Conservation (phyloP, 2,888 invertebrate species). For the Muscina levida region DNA sequence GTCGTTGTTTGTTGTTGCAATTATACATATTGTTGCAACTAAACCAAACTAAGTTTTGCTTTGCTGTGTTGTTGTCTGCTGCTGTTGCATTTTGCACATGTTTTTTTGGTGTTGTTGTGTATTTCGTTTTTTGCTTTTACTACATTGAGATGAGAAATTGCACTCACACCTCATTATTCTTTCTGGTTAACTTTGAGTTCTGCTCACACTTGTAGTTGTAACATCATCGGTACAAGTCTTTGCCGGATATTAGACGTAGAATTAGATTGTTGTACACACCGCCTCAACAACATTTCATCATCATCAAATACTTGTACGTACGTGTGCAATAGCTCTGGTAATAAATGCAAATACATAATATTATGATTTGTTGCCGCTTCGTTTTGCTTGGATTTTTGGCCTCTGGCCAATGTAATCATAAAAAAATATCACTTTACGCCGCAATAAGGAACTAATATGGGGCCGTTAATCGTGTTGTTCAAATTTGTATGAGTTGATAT, state of each 20-base stretch:
- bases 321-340: conserved; percentile 4
- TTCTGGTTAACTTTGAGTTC: conserved; percentile 50
- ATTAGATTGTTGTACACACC: too few species aligned
- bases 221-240: background rate
- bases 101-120: background rate
- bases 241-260: too few species aligned
- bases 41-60: conserved; percentile 21
- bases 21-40: background rate
- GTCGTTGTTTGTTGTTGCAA: conserved; percentile 6
- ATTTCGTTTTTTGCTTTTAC: background rate
- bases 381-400: conserved; percentile 50
- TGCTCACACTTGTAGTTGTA: background rate
- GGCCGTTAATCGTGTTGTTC: conserved; percentile 3
- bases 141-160: conserved; percentile 28
- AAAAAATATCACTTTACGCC: conserved; percentile 47
- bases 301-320: too few species aligned
- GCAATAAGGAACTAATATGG: conserved; percentile 53
- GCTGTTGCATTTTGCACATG: background rate
- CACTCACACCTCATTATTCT: conserved; percentile 55
- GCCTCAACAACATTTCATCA: too few species aligned
- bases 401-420: background rate
- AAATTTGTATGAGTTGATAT: conserved; percentile 18
- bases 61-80: background rate
- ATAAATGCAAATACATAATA: too few species aligned
- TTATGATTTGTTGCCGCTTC: too few species aligned